Conservation (phyloP, 2,113 vertebrate genomes). For the Galeopterus variegatus region DNA sequence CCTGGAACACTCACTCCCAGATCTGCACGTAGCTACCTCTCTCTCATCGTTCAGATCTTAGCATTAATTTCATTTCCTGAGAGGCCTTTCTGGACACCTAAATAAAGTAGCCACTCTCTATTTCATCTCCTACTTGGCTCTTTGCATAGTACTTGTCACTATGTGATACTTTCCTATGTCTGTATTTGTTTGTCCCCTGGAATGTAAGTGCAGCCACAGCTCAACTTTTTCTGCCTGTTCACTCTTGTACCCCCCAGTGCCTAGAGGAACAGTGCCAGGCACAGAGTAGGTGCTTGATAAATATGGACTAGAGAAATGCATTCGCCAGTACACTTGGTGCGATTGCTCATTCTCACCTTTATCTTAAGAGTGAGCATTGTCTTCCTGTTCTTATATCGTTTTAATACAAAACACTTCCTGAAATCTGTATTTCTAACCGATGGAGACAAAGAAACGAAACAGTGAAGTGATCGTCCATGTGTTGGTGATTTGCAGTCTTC, state of each 20-base stretch:
- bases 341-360: neutral
- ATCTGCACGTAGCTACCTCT: neutral
- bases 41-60: neutral
- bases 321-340: neutral
- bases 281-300: neutral
- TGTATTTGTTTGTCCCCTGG: neutral
- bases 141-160: neutral
- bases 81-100: neutral
- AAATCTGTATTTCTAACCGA: constrained; percentile 44
- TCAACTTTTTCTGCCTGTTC: neutral
- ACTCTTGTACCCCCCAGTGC: neutral
- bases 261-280: neutral
- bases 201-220: neutral
- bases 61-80: neutral
- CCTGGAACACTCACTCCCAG: neutral
- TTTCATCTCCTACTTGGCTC: neutral
- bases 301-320: neutral
- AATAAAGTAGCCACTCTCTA: neutral
- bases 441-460: constrained; percentile 55
- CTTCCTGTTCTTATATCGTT: constrained; percentile 48
- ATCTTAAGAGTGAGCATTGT: neutral
- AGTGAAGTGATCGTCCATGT: neutral
- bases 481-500: constrained; percentile 30
- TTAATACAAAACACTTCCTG: neutral
- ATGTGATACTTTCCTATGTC: neutral